Conservation (phyloP, 92 coral and sea anemone species). For the Pocillopora meandrina region DNA sequence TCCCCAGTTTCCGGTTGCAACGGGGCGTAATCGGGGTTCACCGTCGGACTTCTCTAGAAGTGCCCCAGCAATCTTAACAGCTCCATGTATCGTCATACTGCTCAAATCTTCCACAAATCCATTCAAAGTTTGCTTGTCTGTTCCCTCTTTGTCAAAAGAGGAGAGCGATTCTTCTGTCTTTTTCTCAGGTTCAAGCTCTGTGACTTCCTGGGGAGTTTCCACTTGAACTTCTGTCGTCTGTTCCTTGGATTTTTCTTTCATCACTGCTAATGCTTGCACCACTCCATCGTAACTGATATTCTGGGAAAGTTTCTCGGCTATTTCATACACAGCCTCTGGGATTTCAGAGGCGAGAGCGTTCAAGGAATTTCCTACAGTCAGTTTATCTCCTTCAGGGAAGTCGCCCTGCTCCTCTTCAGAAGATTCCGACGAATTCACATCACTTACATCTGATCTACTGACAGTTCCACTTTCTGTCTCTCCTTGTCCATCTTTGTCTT, state of each 20-base stretch:
- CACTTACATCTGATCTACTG: constrained; percentile 4
- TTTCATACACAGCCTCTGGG: not conserved
- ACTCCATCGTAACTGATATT: constrained; percentile 14
- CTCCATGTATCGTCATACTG: constrained; percentile 34
- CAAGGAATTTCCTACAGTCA: not conserved
- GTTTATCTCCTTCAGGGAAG: not conserved
- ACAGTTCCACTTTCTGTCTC: not conserved
- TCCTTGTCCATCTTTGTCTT: not conserved
- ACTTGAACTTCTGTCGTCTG: not conserved
- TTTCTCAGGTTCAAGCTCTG: not conserved
- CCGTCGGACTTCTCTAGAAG: not conserved
- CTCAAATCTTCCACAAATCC: constrained; percentile 40
- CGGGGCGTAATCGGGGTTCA: constrained; percentile 46
- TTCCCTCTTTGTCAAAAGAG: not conserved
- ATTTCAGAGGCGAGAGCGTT: not conserved
- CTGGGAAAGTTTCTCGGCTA: constrained; percentile 24
- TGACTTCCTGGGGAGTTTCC: not conserved
- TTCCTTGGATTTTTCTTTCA: not conserved
- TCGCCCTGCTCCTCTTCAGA: not conserved
- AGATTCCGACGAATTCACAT: constrained; percentile 2
- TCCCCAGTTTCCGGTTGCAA: constrained; percentile 84
- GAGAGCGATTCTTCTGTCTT: constrained; percentile 2
- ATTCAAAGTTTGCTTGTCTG: not conserved
- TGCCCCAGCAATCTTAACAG: constrained; percentile 53
- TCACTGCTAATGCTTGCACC: constrained; percentile 5